Evolutionary conservation across 92 coral and sea anemone species (phyloP).

Genomic region (Epizoanthus rinbou): DNA sequence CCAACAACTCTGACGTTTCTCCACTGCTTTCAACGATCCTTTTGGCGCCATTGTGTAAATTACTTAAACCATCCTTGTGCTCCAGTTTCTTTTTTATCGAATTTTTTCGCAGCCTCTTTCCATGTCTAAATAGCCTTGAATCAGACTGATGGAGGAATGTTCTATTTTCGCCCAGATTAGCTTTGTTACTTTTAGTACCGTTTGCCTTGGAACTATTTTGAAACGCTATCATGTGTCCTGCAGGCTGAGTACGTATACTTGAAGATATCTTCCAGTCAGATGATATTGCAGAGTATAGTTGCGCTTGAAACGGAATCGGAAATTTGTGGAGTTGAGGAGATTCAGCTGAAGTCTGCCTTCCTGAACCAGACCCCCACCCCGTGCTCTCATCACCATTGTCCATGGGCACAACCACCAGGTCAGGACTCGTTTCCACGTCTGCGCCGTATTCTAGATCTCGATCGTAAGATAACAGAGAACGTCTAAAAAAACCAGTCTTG

Average conservation of each 20-base stretch:
- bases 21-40: neutral
- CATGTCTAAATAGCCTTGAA: neutral
- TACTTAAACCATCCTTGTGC: neutral
- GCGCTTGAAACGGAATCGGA: neutral
- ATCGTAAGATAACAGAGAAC: constrained; percentile 51
- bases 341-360: neutral
- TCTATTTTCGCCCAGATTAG: neutral
- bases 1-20: neutral
- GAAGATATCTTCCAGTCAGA: neutral
- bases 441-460: neutral
- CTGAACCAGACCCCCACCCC: neutral
- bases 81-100: too few species aligned
- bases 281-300: neutral
- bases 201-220: neutral
- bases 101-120: neutral
- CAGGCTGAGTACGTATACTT: neutral
- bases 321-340: neutral
- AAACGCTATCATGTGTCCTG: neutral
- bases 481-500: constrained; percentile 93
- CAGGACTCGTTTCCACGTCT: constrained; percentile 29
- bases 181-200: neutral
- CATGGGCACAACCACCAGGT: constrained; percentile 57
- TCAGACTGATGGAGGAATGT: neutral
- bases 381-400: neutral
- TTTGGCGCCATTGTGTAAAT: constrained; percentile 1